Evolutionary conservation across 2,113 vertebrate genomes (phyloP).

Genomic region (Menura novaehollandiae): DNA sequence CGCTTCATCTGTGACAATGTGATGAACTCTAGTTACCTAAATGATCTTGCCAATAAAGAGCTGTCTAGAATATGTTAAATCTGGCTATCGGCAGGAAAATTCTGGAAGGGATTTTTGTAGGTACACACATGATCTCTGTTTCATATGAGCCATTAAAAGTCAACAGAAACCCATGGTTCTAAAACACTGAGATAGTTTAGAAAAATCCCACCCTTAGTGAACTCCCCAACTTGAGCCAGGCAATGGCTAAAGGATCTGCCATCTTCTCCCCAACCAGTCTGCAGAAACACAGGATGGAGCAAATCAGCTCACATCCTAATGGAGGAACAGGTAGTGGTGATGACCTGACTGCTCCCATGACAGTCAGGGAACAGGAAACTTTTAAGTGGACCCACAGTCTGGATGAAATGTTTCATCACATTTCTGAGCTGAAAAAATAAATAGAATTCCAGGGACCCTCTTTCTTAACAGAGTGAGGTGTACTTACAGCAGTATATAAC

Average conservation of each 20-base stretch:
- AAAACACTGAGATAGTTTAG: background rate
- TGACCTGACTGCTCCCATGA: rapidly evolving
- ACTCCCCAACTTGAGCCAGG: background rate
- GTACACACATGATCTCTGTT: background rate
- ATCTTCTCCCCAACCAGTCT: background rate
- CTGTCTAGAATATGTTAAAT: background rate
- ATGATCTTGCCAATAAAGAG: background rate
- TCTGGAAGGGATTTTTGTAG: background rate
- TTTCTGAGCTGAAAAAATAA: background rate
- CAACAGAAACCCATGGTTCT: background rate
- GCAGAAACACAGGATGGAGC: background rate
- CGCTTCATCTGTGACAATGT: background rate
- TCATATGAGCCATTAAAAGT: background rate
- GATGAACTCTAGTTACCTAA: background rate
- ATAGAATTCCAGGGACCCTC: background rate
- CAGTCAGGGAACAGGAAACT: background rate
- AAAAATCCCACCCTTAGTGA: background rate
- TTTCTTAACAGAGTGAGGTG: background rate
- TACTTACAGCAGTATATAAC: background rate
- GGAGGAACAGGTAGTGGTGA: background rate
- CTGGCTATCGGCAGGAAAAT: background rate
- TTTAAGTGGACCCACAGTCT: background rate
- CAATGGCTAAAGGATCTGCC: background rate
- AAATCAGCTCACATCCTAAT: background rate
- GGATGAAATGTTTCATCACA: background rate